phyloP scores from a whole-genome alignment of 2,797 vertebrate genomes.

The Thalassophryne amazonica region DNA sequence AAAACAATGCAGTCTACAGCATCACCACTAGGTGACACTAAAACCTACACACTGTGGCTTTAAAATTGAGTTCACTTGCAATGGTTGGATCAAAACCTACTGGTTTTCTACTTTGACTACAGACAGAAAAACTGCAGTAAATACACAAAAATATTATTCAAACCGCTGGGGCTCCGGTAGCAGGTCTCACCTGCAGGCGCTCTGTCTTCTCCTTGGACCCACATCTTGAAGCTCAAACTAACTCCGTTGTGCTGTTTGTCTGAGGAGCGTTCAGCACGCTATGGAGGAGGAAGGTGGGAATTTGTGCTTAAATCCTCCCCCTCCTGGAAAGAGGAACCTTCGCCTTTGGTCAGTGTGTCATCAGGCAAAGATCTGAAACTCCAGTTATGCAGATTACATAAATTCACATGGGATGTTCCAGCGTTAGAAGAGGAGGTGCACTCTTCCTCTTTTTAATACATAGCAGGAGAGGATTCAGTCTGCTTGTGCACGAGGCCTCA shows the following conservation, averaged over 20 bases:
- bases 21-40: too few relatives aligned
- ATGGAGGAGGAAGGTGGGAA: conserved; percentile 16
- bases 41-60: too few relatives aligned
- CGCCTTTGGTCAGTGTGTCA: too few relatives aligned
- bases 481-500: conserved; percentile 16
- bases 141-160: not conserved
- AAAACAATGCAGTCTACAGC: too few relatives aligned
- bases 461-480: conserved; percentile 2
- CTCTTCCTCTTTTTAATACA: not conserved
- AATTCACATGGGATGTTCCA: not conserved
- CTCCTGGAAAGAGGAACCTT: conserved; percentile 43
- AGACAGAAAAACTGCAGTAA: too few relatives aligned
- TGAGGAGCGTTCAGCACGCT: not conserved
- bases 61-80: too few relatives aligned
- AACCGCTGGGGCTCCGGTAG: not conserved
- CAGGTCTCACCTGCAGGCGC: conserved; percentile 46
- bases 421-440: not conserved
- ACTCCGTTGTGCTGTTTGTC: not conserved
- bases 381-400: not conserved
- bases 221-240: conserved; percentile 46
- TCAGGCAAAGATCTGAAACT: not conserved
- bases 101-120: too few relatives aligned
- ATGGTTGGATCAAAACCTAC: too few relatives aligned
- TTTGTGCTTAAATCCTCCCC: conserved; percentile 35
- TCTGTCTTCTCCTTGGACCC: conserved; percentile 36